Conservation (phyloP, 2,113 vertebrate genomes). For the Misgurnus mizolepis region DNA sequence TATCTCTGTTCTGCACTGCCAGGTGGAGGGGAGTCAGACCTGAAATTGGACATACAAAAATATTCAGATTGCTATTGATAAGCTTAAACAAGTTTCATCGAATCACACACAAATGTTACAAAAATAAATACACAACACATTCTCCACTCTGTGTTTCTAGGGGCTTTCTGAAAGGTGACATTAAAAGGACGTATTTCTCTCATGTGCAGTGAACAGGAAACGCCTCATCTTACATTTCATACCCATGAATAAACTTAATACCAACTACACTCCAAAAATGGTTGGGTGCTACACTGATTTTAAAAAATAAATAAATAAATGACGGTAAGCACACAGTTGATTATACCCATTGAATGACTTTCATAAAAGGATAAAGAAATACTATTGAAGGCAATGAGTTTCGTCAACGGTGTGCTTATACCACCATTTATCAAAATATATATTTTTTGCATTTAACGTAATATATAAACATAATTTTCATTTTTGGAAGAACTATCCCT, state of each 20-base stretch:
- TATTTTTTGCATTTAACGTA: too few species aligned
- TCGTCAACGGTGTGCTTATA: too few species aligned
- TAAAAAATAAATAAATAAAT: background rate
- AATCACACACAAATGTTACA: background rate
- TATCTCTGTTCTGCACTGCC: constrained; percentile 74
- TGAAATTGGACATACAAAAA: constrained; percentile 53
- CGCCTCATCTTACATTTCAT: constrained; percentile 31
- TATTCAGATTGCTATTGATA: background rate
- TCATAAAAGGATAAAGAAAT: too few species aligned
- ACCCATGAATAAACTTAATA: background rate
- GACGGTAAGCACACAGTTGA: too few species aligned
- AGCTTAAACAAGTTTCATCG: background rate
- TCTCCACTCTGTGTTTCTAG: constrained; percentile 37
- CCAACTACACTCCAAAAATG: background rate
- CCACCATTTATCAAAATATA: too few species aligned
- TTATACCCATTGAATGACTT: background rate
- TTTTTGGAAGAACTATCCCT: too few species aligned
- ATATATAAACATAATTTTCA: too few species aligned
- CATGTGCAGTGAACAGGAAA: constrained; percentile 49
- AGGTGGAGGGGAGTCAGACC: constrained; percentile 85
- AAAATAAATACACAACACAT: background rate
- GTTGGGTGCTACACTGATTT: background rate
- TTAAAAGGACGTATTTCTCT: constrained; percentile 29
- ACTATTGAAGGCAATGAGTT: too few species aligned
- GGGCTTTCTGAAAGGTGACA: constrained; percentile 48